These are phyloP conservation scores for Mnemiopsis leidyi DNA, from an alignment of 37 sponge, comb jelly and placozoan genomes.

Conservation along the genomic window DNA sequence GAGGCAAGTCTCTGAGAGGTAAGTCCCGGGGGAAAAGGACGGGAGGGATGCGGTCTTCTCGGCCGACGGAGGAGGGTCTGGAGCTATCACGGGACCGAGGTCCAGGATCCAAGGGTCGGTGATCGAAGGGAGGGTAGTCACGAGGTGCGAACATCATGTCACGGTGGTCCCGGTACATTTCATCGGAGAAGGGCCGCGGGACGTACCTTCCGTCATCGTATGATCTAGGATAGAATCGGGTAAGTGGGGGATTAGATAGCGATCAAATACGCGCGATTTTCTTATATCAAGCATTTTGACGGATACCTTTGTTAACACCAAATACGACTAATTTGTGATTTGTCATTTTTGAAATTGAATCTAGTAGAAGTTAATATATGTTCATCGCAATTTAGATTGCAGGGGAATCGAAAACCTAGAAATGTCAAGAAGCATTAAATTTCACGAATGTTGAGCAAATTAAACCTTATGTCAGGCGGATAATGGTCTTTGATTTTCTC, in stretches of 20 bases:
- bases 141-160: background rate
- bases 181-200: background rate
- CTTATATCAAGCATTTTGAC: too few species aligned
- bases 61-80: background rate
- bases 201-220: slow-evolving; percentile 11
- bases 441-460: too few species aligned
- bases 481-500: background rate
- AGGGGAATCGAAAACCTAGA: too few species aligned
- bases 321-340: too few species aligned
- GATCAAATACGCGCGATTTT: too few species aligned
- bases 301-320: too few species aligned
- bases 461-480: background rate
- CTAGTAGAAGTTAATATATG: too few species aligned
- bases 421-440: too few species aligned
- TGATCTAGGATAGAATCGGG: too few species aligned
- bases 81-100: background rate
- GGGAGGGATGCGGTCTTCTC: slow-evolving; percentile 23
- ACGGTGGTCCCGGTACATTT: background rate
- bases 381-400: too few species aligned
- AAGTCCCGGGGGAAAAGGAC: background rate
- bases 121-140: background rate
- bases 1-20: background rate
- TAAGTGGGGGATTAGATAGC: too few species aligned
- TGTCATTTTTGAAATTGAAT: too few species aligned
- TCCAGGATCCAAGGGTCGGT: background rate